Evolutionary conservation across 2,113 vertebrate species (phyloP), one percentile per base, ranked within the genome.

Genomic region (Otus sunia): DNA sequence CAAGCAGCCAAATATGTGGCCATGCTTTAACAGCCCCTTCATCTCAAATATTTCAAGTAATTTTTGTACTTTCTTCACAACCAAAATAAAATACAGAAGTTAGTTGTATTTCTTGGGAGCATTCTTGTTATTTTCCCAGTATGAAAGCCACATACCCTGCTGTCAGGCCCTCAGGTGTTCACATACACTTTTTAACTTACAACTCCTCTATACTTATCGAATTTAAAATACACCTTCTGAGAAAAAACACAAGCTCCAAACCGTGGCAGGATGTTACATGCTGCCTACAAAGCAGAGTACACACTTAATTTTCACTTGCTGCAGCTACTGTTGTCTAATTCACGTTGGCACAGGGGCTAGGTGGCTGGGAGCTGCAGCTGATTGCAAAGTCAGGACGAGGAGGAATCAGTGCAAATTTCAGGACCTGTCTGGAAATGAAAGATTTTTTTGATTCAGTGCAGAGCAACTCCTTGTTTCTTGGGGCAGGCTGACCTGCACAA

Each of bases 291-390:
- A 69, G 29, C 80, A 34, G 49, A 19, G 34, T 1, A 7, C 29
- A 15, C 34, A 1, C 66, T 82, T 37, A 7, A 1, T 62, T 63
- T 41, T 34, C 74, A 26, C 45, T 67, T 12, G 39, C 87, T 59
- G 53, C 30, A 15, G 72, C 22, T n/a, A 9, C 32, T 4, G 21
- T 17, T 53, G 49, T 5, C 41, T 25, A 4, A n/a, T 52, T 69
- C 55, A 9, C 2, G 0, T 16, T 34, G 68, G 43, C 43, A 16
- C 4, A 0, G 26, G 30, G 53, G 60, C n/a, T 43, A 6, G 6
- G 6, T 32, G 52, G 45, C 60, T 58, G 49, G 53, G 64, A 68
- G 43, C 27, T 15, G 37, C 34, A 20, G 43, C 43, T 36, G 76
- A 14, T 5, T 4, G 63, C 68, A 37, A 79, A 74, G 59, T 19